Conservation (phyloP, 2,113 vertebrate species). For the Gymnocephalus cernua region DNA sequence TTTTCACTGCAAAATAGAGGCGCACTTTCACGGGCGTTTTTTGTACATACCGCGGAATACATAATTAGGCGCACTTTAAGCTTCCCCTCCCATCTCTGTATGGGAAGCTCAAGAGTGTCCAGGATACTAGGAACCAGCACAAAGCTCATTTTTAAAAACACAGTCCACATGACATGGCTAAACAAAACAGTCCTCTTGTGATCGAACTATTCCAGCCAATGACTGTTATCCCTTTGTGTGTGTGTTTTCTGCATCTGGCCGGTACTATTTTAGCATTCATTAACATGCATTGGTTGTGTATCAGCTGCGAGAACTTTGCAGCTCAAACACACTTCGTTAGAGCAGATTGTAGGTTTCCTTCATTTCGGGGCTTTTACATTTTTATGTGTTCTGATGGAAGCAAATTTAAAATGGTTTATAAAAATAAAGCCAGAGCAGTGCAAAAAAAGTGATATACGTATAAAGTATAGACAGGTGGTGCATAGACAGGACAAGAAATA, state of each 20-base stretch:
- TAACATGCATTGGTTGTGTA: not conserved
- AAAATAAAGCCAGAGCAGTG: not conserved
- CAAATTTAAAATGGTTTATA: not conserved
- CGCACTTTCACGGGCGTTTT: no score
- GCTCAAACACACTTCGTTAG: no score
- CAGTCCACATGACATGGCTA: not conserved
- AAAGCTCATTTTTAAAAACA: not conserved
- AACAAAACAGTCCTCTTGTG: not conserved
- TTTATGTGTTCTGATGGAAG: not conserved
- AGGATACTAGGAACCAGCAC: not conserved
- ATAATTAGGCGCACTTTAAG: no score
- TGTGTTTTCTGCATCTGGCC: not conserved
- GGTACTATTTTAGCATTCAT: not conserved
- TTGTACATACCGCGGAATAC: no score
- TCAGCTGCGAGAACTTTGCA: not conserved
- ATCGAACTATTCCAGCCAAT: not conserved
- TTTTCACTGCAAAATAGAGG: no score
- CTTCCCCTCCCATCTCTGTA: no score
- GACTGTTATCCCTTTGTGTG: conserved; percentile 1
- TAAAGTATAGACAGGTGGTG: no score
- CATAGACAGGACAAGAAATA: no score
- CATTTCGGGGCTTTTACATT: not conserved
- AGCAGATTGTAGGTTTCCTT: not conserved
- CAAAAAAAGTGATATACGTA: no score
- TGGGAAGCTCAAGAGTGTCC: no score